phyloP scores from a whole-genome alignment of 2,888 invertebrate species.

The Drosophila mimetica region DNA sequence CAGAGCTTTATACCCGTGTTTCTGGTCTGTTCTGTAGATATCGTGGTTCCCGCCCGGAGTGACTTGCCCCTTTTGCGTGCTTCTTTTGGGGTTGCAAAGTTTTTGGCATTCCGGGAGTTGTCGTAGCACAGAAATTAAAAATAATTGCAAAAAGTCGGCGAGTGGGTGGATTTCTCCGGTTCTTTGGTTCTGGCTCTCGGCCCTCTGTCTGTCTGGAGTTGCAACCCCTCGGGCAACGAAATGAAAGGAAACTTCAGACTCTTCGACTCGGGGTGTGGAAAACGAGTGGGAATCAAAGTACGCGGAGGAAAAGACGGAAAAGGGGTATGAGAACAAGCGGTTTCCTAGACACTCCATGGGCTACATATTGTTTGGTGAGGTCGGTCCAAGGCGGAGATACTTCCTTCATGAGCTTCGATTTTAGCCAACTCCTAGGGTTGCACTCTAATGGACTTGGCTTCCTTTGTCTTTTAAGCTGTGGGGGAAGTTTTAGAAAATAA shows the following conservation, averaged over 20 bases:
- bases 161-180: constrained; percentile 39
- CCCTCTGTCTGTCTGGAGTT: constrained; percentile 66
- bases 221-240: constrained; percentile 63
- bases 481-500: constrained; percentile 24
- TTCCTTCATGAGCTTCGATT: constrained; percentile 28
- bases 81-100: constrained; percentile 68
- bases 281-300: constrained; percentile 1
- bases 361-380: constrained; percentile 45
- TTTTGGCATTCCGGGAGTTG: constrained; percentile 74
- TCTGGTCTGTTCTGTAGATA: constrained; percentile 43
- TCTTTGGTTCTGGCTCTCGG: not conserved
- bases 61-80: constrained; percentile 31
- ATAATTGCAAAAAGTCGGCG: constrained; percentile 52
- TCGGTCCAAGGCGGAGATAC: constrained; percentile 18
- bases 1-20: constrained; percentile 43
- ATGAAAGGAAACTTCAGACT: constrained; percentile 54
- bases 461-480: constrained; percentile 12
- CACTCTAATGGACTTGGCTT: constrained; percentile 30
- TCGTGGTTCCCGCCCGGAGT: constrained; percentile 43
- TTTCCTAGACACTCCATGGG: constrained; percentile 46
- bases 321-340: constrained; percentile 10
- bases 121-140: constrained; percentile 67
- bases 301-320: not conserved
- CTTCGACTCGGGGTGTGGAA: constrained; percentile 14
- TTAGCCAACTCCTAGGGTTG: constrained; percentile 31